Evolutionary conservation across 2,888 invertebrate species (phyloP), one percentile per base, ranked within the genome.

Genomic region (Cantharis rufa): DNA sequence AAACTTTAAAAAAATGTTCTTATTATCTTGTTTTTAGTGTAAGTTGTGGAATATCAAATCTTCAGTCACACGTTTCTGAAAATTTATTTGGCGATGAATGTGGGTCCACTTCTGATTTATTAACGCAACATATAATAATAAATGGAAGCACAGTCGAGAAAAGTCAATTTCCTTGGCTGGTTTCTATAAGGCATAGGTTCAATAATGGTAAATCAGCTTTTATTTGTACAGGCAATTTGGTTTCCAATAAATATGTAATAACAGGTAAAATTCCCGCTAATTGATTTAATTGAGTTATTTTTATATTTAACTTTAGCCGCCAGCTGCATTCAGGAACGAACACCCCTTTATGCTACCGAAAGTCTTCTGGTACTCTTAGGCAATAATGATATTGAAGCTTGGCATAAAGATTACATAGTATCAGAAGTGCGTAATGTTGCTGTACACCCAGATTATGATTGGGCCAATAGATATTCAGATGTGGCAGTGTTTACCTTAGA

Each of bases 381-480:
- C 27, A 83, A 81, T 15, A 84, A 81, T 62, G 82, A 85, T 73
- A 78, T 87, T n/a, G 76, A 76, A 48, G 81, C 82, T 28, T 87
- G 86, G 86, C 82, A 84, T 0, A 82, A 24, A 2, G 69, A 66
- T 7, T 84, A 84, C 3, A 13, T 66, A n/a, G 2, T n/a, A 24
- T 48, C 48, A 9, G 79, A 82, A 15, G 91, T 91, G 7, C 83
- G 85, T 0, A 85, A 88, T 1, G 89, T 92, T 21, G 83, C 84
- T 28, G 89, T 92, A 0, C 91, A 92, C 80, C 91, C 91, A 0
- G 87, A 90, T 32, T 92, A 92, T 87, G 90, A 90, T 83, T 88
- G 89, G 21, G 88, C 89, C 0, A 89, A 89, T 0, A 91, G 90
- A 84, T 90, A 89, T 79, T 89, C 90, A 0, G 93, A 93, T 82